These are phyloP conservation scores for Drosophila teissieri DNA, from an alignment of 1,140 invertebrate species.

Conservation along the genomic window DNA sequence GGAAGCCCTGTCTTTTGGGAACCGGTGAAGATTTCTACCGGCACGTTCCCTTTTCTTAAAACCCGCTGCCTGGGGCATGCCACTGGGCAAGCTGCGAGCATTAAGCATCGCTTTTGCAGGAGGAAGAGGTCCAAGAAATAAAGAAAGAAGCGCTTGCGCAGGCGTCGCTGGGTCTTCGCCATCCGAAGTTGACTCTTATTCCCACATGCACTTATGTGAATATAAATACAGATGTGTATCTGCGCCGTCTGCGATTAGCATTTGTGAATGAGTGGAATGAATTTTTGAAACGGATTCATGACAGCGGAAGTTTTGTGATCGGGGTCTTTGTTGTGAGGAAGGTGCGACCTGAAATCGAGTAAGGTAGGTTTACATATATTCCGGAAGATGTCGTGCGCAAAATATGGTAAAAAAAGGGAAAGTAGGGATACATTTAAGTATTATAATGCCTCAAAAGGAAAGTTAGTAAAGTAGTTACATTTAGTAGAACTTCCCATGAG, in stretches of 20 bases:
- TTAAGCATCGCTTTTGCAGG: conserved; percentile 41
- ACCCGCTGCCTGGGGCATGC: conserved; percentile 45
- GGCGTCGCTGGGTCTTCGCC: conserved; percentile 52
- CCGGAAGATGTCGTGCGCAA: background rate
- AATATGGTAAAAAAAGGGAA: background rate
- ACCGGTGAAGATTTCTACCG: conserved; percentile 23
- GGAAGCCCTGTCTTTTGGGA: conserved; percentile 12
- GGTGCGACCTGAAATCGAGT: conserved; percentile 21
- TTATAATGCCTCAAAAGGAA: no score
- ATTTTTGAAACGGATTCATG: conserved; percentile 47
- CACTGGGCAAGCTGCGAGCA: conserved; percentile 40
- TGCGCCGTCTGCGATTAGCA: conserved; percentile 43
- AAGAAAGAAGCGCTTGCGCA: conserved; percentile 37
- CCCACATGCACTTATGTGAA: background rate
- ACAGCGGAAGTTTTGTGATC: conserved; percentile 62
- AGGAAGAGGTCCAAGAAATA: conserved; percentile 4
- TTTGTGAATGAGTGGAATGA: conserved; percentile 57
- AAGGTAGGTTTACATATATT: conserved; percentile 7
- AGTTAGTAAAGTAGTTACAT: no score
- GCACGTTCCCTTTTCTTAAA: conserved; percentile 32
- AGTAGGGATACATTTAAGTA: no score
- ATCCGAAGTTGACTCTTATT: conserved; percentile 7
- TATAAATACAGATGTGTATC: background rate
- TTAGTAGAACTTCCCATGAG: no score
- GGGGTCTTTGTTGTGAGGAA: conserved; percentile 26